A percentile compares a stretch with the other conserved stretches of the same genome.
These are phyloP conservation scores for Rhimphoctona megacephalus DNA, from an alignment of 2,888 invertebrate genomes.

Conservation along the genomic window DNA sequence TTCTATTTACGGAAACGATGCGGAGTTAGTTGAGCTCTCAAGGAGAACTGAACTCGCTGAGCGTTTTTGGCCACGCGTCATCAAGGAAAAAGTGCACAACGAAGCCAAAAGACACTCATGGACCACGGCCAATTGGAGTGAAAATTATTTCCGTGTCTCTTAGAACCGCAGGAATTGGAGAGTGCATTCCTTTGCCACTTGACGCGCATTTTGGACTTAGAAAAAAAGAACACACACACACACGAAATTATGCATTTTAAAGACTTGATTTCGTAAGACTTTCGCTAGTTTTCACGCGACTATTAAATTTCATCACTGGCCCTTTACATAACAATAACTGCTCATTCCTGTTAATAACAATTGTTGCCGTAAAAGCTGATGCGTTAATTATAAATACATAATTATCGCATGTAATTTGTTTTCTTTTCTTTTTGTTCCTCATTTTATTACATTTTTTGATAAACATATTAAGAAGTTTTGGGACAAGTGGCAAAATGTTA, in stretches of 20 bases:
- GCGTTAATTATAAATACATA: not conserved
- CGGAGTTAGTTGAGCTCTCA: constrained; percentile 25
- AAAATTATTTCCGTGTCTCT: constrained; percentile 56
- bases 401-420: not conserved
- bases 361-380: no score
- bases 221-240: not conserved
- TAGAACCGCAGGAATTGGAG: constrained; percentile 7
- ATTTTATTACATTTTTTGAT: not conserved
- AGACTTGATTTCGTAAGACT: not conserved
- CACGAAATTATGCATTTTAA: not conserved
- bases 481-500: no score
- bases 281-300: not conserved
- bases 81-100: constrained; percentile 41
- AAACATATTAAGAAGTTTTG: no score
- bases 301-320: not conserved
- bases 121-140: constrained; percentile 53
- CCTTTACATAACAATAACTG: not conserved
- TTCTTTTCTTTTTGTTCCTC: not conserved
- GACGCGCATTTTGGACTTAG: constrained; percentile 15
- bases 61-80: constrained; percentile 29
- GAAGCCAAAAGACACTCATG: constrained; percentile 35
- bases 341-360: not conserved
- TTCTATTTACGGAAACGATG: constrained; percentile 65
- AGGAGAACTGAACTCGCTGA: constrained; percentile 14
- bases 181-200: constrained; percentile 19